Evolutionary conservation across 2,797 vertebrate genomes (phyloP), one percentile per base, ranked within the genome.

Genomic region (Scleropages formosus): DNA sequence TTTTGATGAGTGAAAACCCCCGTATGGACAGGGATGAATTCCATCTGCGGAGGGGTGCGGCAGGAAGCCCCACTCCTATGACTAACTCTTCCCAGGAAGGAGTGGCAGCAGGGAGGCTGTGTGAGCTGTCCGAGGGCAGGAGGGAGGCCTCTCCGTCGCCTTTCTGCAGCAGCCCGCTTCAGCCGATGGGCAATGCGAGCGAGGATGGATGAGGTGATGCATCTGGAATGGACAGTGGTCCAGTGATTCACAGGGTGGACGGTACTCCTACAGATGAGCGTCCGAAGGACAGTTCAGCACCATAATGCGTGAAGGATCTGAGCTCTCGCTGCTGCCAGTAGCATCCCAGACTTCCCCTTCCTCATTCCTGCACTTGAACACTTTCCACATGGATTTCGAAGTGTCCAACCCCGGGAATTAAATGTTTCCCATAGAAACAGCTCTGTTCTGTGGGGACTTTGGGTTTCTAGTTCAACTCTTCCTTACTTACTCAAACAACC

Each of bases 191-290:
- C 72, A 84, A 78, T 79, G 72, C 77, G 76, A 68, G 80, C 79
- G 11, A 31, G 62, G 24, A 60, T 56, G 80, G 74, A 77, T 75
- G 80, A 61, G 73, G 13, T 63, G 68, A 24, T 2, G 1, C 39
- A 3, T 78, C 77, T 74, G 72, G 77, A 77, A 47, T 56, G 75
- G 56, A 80, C 39, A 18, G 64, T 77, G 76, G 78, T 72, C 78
- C 72, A 61, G 24, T 39, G 75, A 79, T 74, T 64, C 51, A 67
- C 10, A 75, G 69, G 73, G 79, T 76, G 74, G 56, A 15, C 77
- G 77, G 51, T 74, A 72, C 73, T 62, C 20, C 83, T 72, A 79
- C 80, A 78, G 77, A 78, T 80, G 78, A 79, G 63, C 79, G 77
- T 61, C 26, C 64, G 72, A 80, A 75, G 69, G 56, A 75, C 77